A percentile compares a stretch with the other conserved stretches of the same genome.
phyloP scores from a whole-genome alignment of 2,113 vertebrate species.

The Orientallactaga bullata region DNA sequence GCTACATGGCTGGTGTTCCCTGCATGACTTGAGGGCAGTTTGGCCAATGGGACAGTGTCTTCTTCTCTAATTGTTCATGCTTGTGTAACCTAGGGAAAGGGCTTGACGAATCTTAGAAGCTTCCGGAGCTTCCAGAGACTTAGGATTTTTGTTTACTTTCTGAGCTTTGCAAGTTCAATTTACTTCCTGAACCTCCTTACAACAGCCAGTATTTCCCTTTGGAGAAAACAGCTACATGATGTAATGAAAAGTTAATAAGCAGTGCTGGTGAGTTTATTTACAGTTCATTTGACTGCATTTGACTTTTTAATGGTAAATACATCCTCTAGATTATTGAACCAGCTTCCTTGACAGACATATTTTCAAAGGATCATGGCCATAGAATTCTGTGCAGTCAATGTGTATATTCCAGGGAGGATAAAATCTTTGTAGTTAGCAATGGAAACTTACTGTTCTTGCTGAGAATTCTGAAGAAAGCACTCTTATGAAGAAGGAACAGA shows the following conservation, averaged over 20 bases:
- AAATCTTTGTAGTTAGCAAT: background rate
- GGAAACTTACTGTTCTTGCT: background rate
- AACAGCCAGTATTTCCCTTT: too few relatives aligned
- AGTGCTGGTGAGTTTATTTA: conserved; percentile 25
- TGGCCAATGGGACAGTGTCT: too few relatives aligned
- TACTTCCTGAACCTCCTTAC: too few relatives aligned
- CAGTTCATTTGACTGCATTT: background rate
- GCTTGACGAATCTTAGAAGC: too few relatives aligned
- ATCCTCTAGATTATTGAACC: background rate
- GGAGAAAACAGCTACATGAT: background rate
- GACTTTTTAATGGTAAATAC: background rate
- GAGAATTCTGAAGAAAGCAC: background rate
- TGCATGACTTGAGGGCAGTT: too few relatives aligned
- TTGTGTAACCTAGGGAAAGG: too few relatives aligned
- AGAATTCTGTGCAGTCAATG: background rate
- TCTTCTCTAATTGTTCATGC: too few relatives aligned
- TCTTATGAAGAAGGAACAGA: conserved; percentile 13
- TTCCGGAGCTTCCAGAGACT: too few relatives aligned
- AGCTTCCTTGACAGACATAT: background rate
- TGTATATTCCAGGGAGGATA: background rate
- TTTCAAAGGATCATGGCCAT: background rate
- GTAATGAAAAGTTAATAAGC: background rate
- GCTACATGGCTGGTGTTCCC: too few relatives aligned
- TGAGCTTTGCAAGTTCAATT: too few relatives aligned
- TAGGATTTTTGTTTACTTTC: too few relatives aligned